Base-by-base conservation (phyloP, 2,888 invertebrate species). In the Ochlodes sylvanus region DNA sequence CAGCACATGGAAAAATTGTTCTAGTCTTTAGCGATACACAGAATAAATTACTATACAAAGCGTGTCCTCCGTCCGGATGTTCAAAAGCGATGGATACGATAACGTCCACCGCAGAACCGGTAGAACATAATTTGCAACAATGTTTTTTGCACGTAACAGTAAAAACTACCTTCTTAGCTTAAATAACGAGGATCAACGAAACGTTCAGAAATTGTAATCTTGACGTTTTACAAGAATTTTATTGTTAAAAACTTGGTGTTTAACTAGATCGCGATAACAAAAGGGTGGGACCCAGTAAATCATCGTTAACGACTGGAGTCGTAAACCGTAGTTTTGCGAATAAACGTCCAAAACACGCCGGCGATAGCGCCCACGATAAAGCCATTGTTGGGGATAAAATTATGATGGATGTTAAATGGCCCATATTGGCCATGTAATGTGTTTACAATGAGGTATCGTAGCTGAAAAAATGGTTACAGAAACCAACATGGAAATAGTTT, bases 301-400 rank as follows among this genome's bases (percentile, higher is more conserved):
- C 82, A 81, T 79, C 75, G 82, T 78, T 82, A 85, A 84, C 80
- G 81, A 75, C 72, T 76, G 70, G 69, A 75, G 67, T 77, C 75
- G 76, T 79, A 81, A 82, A 81, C 76, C 78, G 74, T 72, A 71
- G 76, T 78, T 78, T 80, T 78, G 77, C 75, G 77, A 78, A 82
- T 84, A 80, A 83, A 83, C 76, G 82, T 77, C 75, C 69, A 64
- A 54, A 19, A 60, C 74, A 74, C 66, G 69, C 58, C 62, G 58
- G 44, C 70, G 69, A 60, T 70, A 63, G 65, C 65, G 56, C 41
- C 15, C 68, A 50, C 61, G 61, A 50, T 61, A 64, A 56, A 64
- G 57, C 58, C 65, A 58, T 32, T 57, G 57, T 50, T 17, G 64
- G 55, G 19, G 56, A 57, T 65, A 57, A 57, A 47, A 57, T 64